A percentile compares a stretch with the other conserved stretches of the same genome.
Evolutionary conservation across 1,140 invertebrate species (phyloP).

Genomic region (Zaprionus lachaisei): DNA sequence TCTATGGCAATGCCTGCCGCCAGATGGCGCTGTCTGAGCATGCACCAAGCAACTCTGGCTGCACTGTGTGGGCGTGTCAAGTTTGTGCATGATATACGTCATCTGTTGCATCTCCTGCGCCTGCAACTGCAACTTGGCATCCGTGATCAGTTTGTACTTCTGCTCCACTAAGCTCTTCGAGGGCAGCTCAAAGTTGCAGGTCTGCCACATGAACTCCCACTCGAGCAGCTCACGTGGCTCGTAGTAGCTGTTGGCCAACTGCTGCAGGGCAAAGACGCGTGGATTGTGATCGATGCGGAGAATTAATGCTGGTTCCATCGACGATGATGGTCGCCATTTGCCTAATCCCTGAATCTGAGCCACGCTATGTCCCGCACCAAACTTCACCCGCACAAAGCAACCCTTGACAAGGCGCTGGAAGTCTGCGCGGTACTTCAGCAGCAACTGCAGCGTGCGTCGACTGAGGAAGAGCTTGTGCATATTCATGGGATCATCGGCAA

Average conservation of each 20-base stretch:
- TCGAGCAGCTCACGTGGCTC: constrained; percentile 19
- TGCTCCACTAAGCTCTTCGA: constrained; percentile 12
- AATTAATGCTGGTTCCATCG: constrained; percentile 5
- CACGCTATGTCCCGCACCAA: background rate
- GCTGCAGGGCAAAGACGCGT: constrained; percentile 6
- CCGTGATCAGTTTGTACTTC: constrained; percentile 11
- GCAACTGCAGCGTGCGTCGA: constrained; percentile 15
- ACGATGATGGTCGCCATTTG: constrained; percentile 1
- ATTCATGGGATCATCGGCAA: constrained; percentile 27
- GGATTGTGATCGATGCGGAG: constrained; percentile 30
- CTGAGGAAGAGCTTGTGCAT: constrained; percentile 29
- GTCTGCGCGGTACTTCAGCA: constrained; percentile 13
- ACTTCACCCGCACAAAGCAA: constrained; percentile 33
- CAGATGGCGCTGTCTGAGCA: background rate
- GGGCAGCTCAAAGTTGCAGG: constrained; percentile 23
- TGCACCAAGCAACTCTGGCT: background rate
- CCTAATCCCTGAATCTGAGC: constrained; percentile 24
- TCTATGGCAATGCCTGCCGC: constrained; percentile 15
- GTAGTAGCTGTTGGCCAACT: constrained; percentile 29
- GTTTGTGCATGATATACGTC: background rate
- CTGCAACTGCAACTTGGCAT: constrained; percentile 11
- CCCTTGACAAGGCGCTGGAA: constrained; percentile 28
- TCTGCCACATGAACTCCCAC: constrained; percentile 20
- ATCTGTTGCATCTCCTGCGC: background rate
- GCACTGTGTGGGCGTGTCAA: background rate